Evolutionary conservation across 1,140 invertebrate genomes (phyloP), one percentile per base, ranked within the genome.

Genomic region (Anoplolepis gracilipes): DNA sequence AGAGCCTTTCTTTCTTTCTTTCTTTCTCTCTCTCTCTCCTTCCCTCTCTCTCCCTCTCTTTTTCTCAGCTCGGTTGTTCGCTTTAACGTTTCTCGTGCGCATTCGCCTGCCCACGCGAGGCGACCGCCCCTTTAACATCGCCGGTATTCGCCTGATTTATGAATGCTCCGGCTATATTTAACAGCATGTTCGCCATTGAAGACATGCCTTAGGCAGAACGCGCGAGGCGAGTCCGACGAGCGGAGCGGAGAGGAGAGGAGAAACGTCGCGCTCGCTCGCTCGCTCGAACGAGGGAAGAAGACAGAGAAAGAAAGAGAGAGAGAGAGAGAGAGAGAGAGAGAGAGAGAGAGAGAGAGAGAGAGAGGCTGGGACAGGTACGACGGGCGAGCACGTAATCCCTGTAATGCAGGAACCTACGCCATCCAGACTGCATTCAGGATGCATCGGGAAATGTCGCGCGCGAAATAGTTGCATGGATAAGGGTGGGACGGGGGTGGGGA

Each of bases 71-170:
- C 77, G 79, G 88, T 91, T 90, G 85, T 85, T 61, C 86, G 81
- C 85, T 86, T 90, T 87, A 87, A 90, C 82, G 88, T 90, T 90
- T 81, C 79, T 82, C 69, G 69, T 70, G 76, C 65, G 78, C 90
- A 87, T 88, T 90, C 84, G 84, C 69, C 90, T 85, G 57, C 90
- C 90, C 90, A 91, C 90, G 90, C 90, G 82, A 84, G 75, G 81
- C 88, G 87, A 91, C 90, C 90, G 90, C 90, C 90, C 90, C 90
- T 91, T 91, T 91, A 91, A 91, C 90, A 91, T 91, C 90, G 90
- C 59, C 89, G 90, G 87, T 91, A 91, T 91, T 91, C 88, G 90
- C 90, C 88, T 91, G 90, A 91, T 91, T 91, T 91, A 91, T 91
- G 88, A 91, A 91, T 90, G 88, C 90, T 84, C 82, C 59, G 90